Percentiles rank a stretch among this genome's conserved stretches.
Conservation (phyloP, 2,888 invertebrate genomes). For the Aspidiotus rigidus region DNA sequence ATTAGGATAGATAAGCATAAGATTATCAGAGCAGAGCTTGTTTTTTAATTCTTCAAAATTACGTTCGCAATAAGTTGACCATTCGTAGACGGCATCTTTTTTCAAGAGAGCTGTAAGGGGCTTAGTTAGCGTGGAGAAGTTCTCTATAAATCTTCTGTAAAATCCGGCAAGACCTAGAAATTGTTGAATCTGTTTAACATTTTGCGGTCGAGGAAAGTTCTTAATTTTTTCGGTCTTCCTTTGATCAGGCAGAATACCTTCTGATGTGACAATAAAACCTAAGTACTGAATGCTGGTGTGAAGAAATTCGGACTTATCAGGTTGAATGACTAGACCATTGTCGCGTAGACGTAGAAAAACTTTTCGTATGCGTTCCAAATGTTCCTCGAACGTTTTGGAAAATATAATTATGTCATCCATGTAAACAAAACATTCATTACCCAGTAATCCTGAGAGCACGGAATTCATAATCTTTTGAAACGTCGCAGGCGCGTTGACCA, state of each 20-base stretch:
- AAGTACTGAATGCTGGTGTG: slow-evolving; percentile 10
- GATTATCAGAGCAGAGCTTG: too few relatives aligned
- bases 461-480: not conserved
- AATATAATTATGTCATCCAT: not conserved
- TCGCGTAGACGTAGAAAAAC: not conserved
- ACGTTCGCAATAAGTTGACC: not conserved
- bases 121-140: slow-evolving; percentile 29
- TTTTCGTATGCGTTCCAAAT: not conserved
- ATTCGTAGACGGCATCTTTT: not conserved
- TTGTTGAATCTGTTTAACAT: slow-evolving; percentile 34
- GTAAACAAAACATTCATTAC: not conserved
- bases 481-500: not conserved
- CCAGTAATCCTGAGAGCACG: not conserved
- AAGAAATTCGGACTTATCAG: slow-evolving; percentile 2
- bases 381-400: not conserved
- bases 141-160: slow-evolving; percentile 28
- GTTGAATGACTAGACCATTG: not conserved
- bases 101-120: not conserved
- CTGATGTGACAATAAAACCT: slow-evolving; percentile 34
- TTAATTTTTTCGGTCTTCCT: slow-evolving; percentile 22
- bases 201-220: slow-evolving; percentile 32
- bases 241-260: slow-evolving; percentile 35
- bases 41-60: too few relatives aligned
- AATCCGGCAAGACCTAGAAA: slow-evolving; percentile 41
- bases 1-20: slow-evolving; percentile 19